Conservation (phyloP, 1,140 invertebrate species). For the Megalopta genalis region DNA sequence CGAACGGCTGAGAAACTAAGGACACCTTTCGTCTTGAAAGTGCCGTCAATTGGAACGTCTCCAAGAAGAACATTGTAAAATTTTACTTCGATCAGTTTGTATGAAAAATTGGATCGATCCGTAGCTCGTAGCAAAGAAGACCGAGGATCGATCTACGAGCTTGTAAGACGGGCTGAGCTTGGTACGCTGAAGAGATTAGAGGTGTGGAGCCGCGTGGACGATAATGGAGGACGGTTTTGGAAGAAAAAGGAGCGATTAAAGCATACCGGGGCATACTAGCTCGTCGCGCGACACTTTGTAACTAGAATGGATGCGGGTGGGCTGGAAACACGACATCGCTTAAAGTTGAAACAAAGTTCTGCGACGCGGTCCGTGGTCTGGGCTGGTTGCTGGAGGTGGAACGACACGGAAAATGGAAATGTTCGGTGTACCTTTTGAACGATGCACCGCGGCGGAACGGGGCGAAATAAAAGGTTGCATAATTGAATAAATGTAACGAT, state of each 20-base stretch:
- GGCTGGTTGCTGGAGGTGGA: background rate
- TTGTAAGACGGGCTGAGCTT: background rate
- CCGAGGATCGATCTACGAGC: background rate
- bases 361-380: constrained; percentile 10
- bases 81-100: no score
- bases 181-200: constrained; percentile 29
- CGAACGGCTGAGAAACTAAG: no score
- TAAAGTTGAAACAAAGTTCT: constrained; percentile 66
- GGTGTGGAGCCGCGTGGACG: constrained; percentile 20
- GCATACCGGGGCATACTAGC: constrained; percentile 49
- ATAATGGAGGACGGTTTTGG: constrained; percentile 54
- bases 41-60: no score
- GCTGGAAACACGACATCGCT: constrained; percentile 60
- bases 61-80: no score
- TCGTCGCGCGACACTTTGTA: constrained; percentile 59
- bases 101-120: no score
- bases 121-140: no score
- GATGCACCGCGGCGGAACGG: background rate
- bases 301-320: constrained; percentile 61
- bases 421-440: constrained; percentile 26
- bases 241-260: constrained; percentile 60
- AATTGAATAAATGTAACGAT: constrained; percentile 47
- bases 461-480: constrained; percentile 33
- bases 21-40: no score
- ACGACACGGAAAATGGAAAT: constrained; percentile 45